Percentiles rank a stretch among this genome's conserved stretches.
Evolutionary conservation across 2,113 vertebrate genomes (phyloP).

Genomic region (Nicator chloris): DNA sequence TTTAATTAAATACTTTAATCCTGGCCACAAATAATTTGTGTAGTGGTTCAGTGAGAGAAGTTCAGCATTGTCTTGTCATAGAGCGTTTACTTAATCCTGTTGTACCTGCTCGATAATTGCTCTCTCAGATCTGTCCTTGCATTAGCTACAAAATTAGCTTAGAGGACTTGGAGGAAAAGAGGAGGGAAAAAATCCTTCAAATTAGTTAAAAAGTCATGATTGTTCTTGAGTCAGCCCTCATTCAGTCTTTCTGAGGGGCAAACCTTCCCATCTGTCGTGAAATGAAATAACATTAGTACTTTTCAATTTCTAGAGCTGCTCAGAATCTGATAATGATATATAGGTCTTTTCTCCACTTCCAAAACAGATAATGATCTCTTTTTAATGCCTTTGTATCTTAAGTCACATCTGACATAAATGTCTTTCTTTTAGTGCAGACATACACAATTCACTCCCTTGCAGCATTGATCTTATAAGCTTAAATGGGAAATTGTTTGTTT

Average conservation of each 20-base stretch:
- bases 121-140: slow-evolving; percentile 46
- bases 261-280: neutral
- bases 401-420: slow-evolving; percentile 5
- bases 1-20: too few relatives aligned
- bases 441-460: neutral
- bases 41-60: slow-evolving; percentile 11
- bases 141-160: slow-evolving; percentile 39
- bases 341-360: neutral
- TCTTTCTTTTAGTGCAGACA: neutral
- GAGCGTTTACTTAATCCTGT: slow-evolving; percentile 42
- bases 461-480: neutral
- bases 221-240: neutral
- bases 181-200: neutral
- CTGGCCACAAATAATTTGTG: slow-evolving; percentile 47
- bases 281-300: neutral
- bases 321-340: neutral
- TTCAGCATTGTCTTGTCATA: slow-evolving; percentile 22
- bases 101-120: slow-evolving; percentile 50
- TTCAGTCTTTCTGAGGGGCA: neutral
- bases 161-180: slow-evolving; percentile 9
- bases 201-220: slow-evolving; percentile 27
- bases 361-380: slow-evolving; percentile 5
- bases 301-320: neutral
- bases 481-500: slow-evolving; percentile 17
- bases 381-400: slow-evolving; percentile 4